Base-by-base conservation (phyloP, 2,888 invertebrate genomes). In the Stenurella melanura region DNA sequence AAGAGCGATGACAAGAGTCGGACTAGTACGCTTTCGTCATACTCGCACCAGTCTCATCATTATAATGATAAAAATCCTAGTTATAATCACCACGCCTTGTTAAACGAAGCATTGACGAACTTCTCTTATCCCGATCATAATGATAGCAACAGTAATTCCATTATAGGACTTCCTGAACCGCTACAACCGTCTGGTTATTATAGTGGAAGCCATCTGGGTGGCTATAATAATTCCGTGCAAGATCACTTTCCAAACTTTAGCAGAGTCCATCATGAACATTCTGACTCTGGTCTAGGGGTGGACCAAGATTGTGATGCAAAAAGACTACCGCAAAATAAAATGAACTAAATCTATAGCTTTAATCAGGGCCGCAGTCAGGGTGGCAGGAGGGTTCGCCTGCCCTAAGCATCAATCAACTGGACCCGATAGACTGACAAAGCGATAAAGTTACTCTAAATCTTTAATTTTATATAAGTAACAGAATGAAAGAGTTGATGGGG, bases 201-300 rank as follows among this genome's bases (percentile, higher is more conserved):
- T 67, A 66, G 70, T 21, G 80, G 79, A 4, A 79, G 72, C 58
- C 77, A 80, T 54, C 74, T 73, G 38, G 78, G 67, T 76, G 78
- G 79, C 67, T 82, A 80, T 73, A 78, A 76, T 74, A 58, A 72
- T 61, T 79, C 80, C 7, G 71, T 77, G 63, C 78, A 82, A 60
- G 83, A 83, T 50, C 74, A 75, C 75, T 78, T 76, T 57, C 58
- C 73, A 11, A 80, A 81, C 72, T 78, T 80, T 73, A 75, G 79
- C 73, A 78, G 82, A 68, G 79, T 93, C 93, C 50, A 94, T 30
- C 95, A 95, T 82, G 95, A 95, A 84, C 95, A 95, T 85, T 94
- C 94, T 0, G 95, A 95, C 88, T 95, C 95, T 0, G 95, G 95
- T 0, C 90, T 95, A 6, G 95, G 95, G 63, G 94, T 93, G 18